Base-by-base conservation (phyloP, 2,888 invertebrate genomes). In the Caenorhabditis sp. region DNA sequence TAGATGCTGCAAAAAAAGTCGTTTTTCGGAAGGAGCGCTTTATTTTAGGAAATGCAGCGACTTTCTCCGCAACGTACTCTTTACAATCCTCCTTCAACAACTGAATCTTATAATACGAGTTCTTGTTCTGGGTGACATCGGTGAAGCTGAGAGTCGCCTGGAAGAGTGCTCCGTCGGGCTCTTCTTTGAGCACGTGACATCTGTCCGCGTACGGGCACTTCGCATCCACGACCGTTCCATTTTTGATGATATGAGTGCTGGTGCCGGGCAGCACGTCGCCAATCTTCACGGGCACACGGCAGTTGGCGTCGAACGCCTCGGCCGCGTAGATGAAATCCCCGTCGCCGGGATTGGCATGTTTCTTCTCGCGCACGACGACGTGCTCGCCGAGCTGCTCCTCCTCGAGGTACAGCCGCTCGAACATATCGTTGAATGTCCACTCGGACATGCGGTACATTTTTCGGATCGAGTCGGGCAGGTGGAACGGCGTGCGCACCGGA, bases 51-150 rank as follows among this genome's bases (percentile, higher is more conserved):
- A 30, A 30, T 30, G 9, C 5, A 30, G 5, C 5, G 9, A 6
- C 9, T 5, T 11, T 90, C 0, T 88, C 90, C 88, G 2, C 13
- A 17, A 30, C 52, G 43, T 7, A 65, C 66, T 65, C 61, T 41
- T 22, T 48, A 0, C 0, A 2, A 39, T 96, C 95, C 3, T 93
- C 90, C 89, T 95, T 92, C 58, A 99, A 91, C 52, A 97, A 90
- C 90, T 99, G 98, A 58, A 99, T 86, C 89, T 97, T 98, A 91
- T 98, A 99, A 90, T 92, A 99, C 2, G 95, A 95, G 90, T 99
- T 99, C 89, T 93, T 94, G 82, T 94, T 94, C 1, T 91, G 92
- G 80, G 94, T 93, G 30, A 98, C 92, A 89, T 98, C 96, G 0
- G 93, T 93, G 9, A 95, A 89, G 0, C 73, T 72, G 22, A 86